Evolutionary conservation across 2,888 invertebrate genomes (phyloP), one percentile per base, ranked within the genome.

Genomic region (Venusia cambrica): DNA sequence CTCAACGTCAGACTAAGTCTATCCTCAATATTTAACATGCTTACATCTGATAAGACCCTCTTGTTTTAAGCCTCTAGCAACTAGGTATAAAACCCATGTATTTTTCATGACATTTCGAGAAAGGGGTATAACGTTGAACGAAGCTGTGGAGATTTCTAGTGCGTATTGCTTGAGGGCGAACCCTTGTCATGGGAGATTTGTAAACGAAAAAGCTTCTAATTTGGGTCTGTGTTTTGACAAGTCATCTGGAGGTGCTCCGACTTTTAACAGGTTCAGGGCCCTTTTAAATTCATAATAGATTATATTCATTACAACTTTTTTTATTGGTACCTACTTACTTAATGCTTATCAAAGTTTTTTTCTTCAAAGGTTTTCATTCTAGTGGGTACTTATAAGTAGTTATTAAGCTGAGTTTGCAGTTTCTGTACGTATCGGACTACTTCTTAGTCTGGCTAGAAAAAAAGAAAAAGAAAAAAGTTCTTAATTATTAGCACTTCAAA

Each of bases 111-210:
- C 48, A 57, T 54, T 36, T 37, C 28, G 48, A 50, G 57, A 57
- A 58, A 59, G 54, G 56, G 52, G 48, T 55, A n/a, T n/a, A 51
- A 54, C 42, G 49, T 56, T 33, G 48, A 49, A 51, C 49, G 45
- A 51, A 45, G 52, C 53, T 57, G 57, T 58, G 58, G 57, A 59
- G 54, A 62, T 62, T 55, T 57, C 58, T 55, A 64, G 61, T 43
- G 38, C 30, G 37, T 60, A 59, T 59, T 59, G 66, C 67, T 57
- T 50, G 57, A 60, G 63, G 63, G 64, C 61, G n/a, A 67, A 80
- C 79, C 79, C 77, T 74, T 76, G 72, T 80, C 78, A 78, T 62
- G 65, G 61, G 62, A 74, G 76, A 78, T 76, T 75, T 78, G 72
- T 72, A 66, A 72, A 69, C 68, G 71, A 70, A 78, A 74, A 72